Evolutionary conservation across 2,113 vertebrate genomes (phyloP), one percentile per base, ranked within the genome.

Genomic region (Echinops telfairi): DNA sequence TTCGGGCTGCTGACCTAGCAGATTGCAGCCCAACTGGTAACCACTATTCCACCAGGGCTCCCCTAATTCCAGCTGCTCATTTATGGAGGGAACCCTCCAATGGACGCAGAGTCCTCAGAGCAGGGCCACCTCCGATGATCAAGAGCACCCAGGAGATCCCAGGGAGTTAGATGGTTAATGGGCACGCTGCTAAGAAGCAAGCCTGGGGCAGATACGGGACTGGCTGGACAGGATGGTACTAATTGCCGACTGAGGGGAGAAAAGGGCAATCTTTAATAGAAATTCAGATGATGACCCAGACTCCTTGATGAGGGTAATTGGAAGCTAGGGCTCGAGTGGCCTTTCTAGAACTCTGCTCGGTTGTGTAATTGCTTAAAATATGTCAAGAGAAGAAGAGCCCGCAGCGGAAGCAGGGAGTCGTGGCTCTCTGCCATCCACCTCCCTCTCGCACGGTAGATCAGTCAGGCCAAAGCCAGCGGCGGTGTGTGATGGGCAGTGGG

Each of bases 231-330:
- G 33, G 40, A 43, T 77, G 66, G 73, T 31, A 60, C 33, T 92
- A 92, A 92, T 11, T 92, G 89, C 84, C 53, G 80, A 29, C 36
- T 94, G 60, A 89, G 83, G 73, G 58, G 12, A 79, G 70, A 85
- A 85, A 94, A 83, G 58, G 75, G 43, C 25, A 70, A 53, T 90
- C 60, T 76, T 86, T 47, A 85, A 71, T 31, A 82, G 33, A 64
- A 89, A 96, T 94, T 83, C 40, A 91, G 57, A 88, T 36, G 71
- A 33, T 47, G 78, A 80, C 31, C 75, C 40, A 83, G 83, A 83
- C 86, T 86, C 29, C 6, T 29, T 58, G 75, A 88, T 16, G 89
- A 93, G 22, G 58, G 88, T 87, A 91, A 93, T 0, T 83, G 90
- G 83, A 40, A 96, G 82, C 47, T 2, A 62, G 82, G 82, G 70